Evolutionary conservation across 1,140 invertebrate genomes (phyloP).

Genomic region (Bombus impatiens): DNA sequence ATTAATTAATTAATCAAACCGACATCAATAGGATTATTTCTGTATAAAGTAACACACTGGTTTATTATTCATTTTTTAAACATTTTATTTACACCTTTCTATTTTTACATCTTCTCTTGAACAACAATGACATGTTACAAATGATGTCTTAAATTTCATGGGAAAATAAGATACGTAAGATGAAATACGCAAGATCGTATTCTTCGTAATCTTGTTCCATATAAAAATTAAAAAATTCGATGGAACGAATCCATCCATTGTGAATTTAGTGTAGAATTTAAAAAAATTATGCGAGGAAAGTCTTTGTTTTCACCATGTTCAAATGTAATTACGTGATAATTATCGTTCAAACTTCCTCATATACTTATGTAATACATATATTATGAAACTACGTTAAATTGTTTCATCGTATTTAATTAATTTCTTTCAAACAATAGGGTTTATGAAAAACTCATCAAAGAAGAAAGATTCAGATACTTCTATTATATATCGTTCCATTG

Average conservation of each 20-base stretch:
- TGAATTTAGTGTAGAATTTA: background rate
- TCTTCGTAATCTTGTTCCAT: background rate
- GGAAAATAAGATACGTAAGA: background rate
- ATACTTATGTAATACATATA: background rate
- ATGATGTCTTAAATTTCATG: background rate
- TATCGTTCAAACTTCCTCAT: background rate
- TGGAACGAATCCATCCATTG: background rate
- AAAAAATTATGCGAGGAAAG: background rate
- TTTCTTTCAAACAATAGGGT: background rate
- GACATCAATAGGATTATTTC: background rate
- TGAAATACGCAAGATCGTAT: background rate
- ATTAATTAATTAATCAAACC: background rate
- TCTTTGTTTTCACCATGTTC: background rate
- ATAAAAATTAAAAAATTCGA: background rate
- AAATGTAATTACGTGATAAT: background rate
- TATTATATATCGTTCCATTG: background rate
- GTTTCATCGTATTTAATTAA: background rate
- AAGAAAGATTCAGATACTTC: background rate
- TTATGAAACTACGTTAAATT: background rate
- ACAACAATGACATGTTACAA: background rate
- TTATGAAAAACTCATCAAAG: background rate
- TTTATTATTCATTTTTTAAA: background rate
- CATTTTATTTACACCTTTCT: background rate
- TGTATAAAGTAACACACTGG: background rate
- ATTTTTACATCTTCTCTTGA: background rate